Conservation (phyloP, 1,140 invertebrate genomes). For the Bombus affinis region DNA sequence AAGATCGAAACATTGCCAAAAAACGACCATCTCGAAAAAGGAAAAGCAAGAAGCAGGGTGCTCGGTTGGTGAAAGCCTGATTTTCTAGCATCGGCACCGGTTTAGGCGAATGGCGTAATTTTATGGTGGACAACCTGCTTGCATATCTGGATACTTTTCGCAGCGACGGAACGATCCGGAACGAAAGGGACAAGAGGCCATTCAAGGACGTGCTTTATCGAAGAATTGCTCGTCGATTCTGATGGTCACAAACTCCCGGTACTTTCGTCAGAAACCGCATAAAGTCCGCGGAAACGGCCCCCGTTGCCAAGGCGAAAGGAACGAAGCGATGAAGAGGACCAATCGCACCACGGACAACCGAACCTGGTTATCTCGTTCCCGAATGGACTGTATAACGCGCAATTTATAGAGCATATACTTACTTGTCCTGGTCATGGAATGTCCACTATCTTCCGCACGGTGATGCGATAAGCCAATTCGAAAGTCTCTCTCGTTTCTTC, state of each 20-base stretch:
- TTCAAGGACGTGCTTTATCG: constrained; percentile 11
- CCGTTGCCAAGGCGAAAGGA: constrained; percentile 40
- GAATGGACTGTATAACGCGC: constrained; percentile 71
- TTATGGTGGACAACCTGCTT: constrained; percentile 1
- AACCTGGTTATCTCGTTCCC: constrained; percentile 63
- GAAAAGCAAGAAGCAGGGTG: not conserved
- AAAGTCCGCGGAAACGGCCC: constrained; percentile 68
- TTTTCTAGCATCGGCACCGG: not conserved
- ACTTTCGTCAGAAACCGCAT: constrained; percentile 75
- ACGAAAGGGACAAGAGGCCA: constrained; percentile 4
- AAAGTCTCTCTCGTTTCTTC: constrained; percentile 32
- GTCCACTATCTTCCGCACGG: constrained; percentile 35
- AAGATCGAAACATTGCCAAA: too few relatives aligned
- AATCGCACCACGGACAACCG: not conserved
- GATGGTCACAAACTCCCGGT: constrained; percentile 59
- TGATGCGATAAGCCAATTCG: constrained; percentile 54
- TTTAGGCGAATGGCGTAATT: constrained; percentile 15
- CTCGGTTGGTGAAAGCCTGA: not conserved
- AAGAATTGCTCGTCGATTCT: constrained; percentile 16
- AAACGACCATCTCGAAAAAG: not conserved
- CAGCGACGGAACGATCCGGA: not conserved
- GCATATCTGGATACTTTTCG: constrained; percentile 31
- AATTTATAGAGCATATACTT: constrained; percentile 68
- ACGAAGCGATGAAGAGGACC: constrained; percentile 32
- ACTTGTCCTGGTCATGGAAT: constrained; percentile 5